Conservation (phyloP, 2,888 invertebrate genomes). For the Drosophila gaucha region DNA sequence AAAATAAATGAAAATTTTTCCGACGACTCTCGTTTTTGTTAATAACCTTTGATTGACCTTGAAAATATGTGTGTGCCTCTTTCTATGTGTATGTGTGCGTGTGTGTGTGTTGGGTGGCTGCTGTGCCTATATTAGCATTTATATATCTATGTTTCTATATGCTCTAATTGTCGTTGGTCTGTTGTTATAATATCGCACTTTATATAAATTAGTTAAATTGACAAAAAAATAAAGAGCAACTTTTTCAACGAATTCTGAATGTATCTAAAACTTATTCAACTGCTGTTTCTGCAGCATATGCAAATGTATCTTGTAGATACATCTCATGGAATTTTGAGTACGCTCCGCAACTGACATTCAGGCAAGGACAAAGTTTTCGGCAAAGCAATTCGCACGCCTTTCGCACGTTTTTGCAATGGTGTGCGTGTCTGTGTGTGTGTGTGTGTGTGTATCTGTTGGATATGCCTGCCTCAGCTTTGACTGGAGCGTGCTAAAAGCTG, state of each 20-base stretch:
- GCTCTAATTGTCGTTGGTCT: conserved; percentile 17
- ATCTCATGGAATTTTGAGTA: conserved; percentile 41
- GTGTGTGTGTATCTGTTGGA: conserved; percentile 49
- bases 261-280: conserved; percentile 14
- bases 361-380: conserved; percentile 70
- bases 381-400: conserved; percentile 45
- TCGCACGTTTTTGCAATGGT: conserved; percentile 51
- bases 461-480: conserved; percentile 20
- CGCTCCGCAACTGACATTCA: conserved; percentile 67
- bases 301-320: conserved; percentile 39
- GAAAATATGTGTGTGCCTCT: conserved; percentile 61
- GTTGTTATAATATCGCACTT: conserved; percentile 23
- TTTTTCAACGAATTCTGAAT: conserved; percentile 8
- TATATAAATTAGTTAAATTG: conserved; percentile 62
- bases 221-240: conserved; percentile 21
- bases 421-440: conserved; percentile 11
- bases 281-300: conserved; percentile 20
- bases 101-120: conserved; percentile 8
- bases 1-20: conserved; percentile 61
- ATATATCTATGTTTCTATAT: conserved; percentile 8
- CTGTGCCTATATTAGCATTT: conserved; percentile 21
- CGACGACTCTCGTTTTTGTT: conserved; percentile 59
- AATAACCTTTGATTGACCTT: conserved; percentile 82
- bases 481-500: conserved; percentile 16
- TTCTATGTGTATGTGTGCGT: conserved; percentile 45